Conservation (phyloP, 2,888 invertebrate species). For the Limenitis camilla region DNA sequence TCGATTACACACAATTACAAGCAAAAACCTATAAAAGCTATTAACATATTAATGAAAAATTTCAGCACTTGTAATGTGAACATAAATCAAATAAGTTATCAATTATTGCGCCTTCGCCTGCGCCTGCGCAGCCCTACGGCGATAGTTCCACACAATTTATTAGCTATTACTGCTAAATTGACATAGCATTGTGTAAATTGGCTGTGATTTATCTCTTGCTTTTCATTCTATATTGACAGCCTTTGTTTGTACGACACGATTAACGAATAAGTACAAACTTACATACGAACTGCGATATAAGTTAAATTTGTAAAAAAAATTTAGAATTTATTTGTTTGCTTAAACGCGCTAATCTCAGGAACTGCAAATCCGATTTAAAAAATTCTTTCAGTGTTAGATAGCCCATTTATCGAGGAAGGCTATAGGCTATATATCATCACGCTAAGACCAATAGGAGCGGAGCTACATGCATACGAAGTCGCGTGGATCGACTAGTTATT, state of each 20-base stretch:
- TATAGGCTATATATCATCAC: no score
- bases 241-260: background rate
- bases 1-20: background rate
- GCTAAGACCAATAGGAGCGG: no score
- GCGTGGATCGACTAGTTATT: no score
- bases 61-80: constrained; percentile 1
- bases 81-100: constrained; percentile 27
- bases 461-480: no score
- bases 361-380: no score
- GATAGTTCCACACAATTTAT: constrained; percentile 20
- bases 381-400: no score
- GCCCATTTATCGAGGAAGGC: no score
- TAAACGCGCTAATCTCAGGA: no score
- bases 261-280: background rate
- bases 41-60: constrained; percentile 12
- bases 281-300: background rate
- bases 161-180: constrained; percentile 9
- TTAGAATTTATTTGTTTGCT: no score
- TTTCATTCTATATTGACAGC: constrained; percentile 3
- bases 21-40: background rate
- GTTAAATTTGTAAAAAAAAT: no score
- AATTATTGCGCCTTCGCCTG: constrained; percentile 14
- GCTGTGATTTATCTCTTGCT: constrained; percentile 12
- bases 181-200: constrained; percentile 11
- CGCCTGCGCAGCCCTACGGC: background rate